These are phyloP conservation scores for Acipenser ruthenus DNA, from an alignment of 2,797 vertebrate genomes.

Conservation along the genomic window DNA sequence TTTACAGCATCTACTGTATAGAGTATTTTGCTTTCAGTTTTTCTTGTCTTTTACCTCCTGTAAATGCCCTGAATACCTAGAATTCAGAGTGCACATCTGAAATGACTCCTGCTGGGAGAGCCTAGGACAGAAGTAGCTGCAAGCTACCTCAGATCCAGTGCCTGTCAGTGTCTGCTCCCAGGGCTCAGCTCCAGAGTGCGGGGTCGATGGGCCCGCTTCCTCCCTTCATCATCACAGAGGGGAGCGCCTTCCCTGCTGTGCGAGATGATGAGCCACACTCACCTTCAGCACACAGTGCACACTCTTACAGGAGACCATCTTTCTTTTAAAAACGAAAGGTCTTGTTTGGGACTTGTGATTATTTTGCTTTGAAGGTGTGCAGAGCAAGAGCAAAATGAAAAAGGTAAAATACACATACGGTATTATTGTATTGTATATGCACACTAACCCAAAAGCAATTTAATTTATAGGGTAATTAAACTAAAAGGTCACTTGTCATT, in stretches of 20 bases:
- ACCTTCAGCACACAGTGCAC: background rate
- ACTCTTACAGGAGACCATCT: background rate
- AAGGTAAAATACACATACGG: too few species aligned
- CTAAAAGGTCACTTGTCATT: conserved; percentile 46
- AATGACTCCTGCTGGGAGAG: conserved; percentile 6
- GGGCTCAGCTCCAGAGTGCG: background rate
- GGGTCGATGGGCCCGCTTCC: background rate
- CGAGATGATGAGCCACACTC: background rate
- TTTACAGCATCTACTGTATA: conserved; percentile 13
- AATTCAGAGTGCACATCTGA: background rate
- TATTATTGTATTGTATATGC: too few species aligned
- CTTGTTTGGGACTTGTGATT: too few species aligned
- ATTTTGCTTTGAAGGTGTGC: too few species aligned
- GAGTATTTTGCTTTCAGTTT: conserved; percentile 1
- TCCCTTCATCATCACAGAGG: conserved; percentile 4
- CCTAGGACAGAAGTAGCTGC: background rate
- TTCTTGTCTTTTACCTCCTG: conserved; percentile 8
- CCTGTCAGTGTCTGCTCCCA: background rate
- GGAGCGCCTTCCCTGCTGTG: background rate
- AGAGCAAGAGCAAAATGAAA: too few species aligned
- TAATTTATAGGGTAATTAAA: too few species aligned
- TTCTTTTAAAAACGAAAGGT: background rate
- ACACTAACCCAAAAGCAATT: too few species aligned
- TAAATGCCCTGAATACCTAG: conserved; percentile 1
- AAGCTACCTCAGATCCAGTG: background rate